Conservation (phyloP, 2,113 vertebrate species). For the Labrus mixtus region DNA sequence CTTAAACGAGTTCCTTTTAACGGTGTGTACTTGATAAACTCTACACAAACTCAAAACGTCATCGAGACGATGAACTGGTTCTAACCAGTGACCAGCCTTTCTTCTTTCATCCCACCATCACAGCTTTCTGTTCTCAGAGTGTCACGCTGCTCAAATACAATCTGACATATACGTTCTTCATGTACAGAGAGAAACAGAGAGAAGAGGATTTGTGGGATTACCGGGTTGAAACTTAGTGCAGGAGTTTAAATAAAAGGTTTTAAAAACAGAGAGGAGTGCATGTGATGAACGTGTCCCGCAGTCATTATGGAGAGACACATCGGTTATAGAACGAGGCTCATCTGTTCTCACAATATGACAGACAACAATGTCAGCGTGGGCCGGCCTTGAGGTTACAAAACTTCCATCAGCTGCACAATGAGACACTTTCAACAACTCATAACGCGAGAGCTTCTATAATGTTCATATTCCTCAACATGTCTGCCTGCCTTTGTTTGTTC, state of each 20-base stretch:
- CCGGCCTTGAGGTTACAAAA: constrained; percentile 18
- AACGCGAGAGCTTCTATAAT: background rate
- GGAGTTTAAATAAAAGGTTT: background rate
- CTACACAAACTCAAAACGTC: background rate
- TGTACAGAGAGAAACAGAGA: background rate
- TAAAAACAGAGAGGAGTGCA: background rate
- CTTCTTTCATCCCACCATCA: background rate
- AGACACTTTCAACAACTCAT: background rate
- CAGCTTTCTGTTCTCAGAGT: background rate
- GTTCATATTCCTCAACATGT: background rate
- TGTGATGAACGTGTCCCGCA: background rate
- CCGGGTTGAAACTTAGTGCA: constrained; percentile 12
- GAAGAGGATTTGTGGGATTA: constrained; percentile 30
- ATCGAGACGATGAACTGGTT: background rate
- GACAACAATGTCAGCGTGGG: background rate
- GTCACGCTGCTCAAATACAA: background rate
- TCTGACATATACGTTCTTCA: background rate
- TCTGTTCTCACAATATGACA: constrained; percentile 25
- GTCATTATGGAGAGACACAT: background rate
- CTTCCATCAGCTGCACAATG: constrained; percentile 3
- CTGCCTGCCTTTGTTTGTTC: background rate
- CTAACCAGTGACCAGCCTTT: background rate
- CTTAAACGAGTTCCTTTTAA: too few relatives aligned
- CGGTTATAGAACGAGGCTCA: constrained; percentile 1
- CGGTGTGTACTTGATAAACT: too few relatives aligned